phyloP scores from a whole-genome alignment of 2,797 vertebrate species.

The Argyrosomus regius region DNA sequence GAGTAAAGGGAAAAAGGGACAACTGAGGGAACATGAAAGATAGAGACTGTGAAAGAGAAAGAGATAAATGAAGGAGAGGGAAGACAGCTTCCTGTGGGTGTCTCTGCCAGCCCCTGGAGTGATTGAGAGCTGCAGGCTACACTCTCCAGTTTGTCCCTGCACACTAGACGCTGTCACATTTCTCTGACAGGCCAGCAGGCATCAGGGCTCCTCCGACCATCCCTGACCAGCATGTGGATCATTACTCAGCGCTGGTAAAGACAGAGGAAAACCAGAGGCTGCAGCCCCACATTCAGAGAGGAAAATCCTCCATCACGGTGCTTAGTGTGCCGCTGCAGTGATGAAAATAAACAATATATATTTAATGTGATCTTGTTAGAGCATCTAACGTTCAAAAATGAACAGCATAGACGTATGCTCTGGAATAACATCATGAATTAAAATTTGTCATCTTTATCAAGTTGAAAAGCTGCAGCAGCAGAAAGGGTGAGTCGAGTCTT shows the following conservation, averaged over 20 bases:
- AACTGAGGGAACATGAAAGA: conserved; percentile 53
- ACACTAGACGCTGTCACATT: conserved; percentile 78
- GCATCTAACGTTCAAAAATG: conserved; percentile 16
- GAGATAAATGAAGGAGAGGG: conserved; percentile 66
- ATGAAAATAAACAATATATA: conserved; percentile 41
- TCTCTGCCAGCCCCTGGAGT: conserved; percentile 71
- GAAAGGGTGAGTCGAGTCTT: conserved; percentile 34
- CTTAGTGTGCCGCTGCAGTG: conserved; percentile 3
- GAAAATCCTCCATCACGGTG: conserved; percentile 33
- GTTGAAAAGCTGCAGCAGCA: conserved; percentile 20
- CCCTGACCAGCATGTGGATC: conserved; percentile 70
- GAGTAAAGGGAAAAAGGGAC: background rate
- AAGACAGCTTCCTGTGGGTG: conserved; percentile 67
- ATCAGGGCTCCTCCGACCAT: conserved; percentile 65
- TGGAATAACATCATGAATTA: conserved; percentile 28
- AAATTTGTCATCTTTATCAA: conserved; percentile 35
- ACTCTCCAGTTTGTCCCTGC: conserved; percentile 75
- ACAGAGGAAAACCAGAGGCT: conserved; percentile 43
- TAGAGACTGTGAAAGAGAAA: conserved; percentile 48
- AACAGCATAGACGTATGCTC: background rate
- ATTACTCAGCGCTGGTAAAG: conserved; percentile 63
- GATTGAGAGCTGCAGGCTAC: conserved; percentile 76
- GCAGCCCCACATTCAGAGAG: conserved; percentile 12
- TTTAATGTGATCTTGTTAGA: conserved; percentile 23
- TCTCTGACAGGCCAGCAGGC: conserved; percentile 83